Evolutionary conservation across 2,888 invertebrate genomes (phyloP).

Genomic region (Protophormia terraenovae): DNA sequence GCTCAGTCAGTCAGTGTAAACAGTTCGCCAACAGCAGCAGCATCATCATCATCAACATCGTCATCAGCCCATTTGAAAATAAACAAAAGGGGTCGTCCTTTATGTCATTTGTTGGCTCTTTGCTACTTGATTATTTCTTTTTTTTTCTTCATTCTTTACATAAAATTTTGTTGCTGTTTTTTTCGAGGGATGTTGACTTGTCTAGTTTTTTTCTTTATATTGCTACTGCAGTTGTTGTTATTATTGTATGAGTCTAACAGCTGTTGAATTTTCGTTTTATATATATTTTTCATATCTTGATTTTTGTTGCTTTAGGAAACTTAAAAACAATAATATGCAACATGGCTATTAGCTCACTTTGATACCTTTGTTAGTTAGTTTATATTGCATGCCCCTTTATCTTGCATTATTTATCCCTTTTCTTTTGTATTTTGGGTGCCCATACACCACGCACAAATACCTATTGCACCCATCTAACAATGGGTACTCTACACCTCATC

Average conservation of each 20-base stretch:
- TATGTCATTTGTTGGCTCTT: constrained; percentile 60
- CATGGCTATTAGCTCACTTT: constrained; percentile 57
- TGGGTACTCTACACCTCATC: neutral
- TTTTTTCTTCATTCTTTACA: constrained; percentile 20
- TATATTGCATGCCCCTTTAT: constrained; percentile 34
- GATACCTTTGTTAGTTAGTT: constrained; percentile 49
- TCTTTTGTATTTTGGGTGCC: neutral
- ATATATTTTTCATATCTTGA: constrained; percentile 24
- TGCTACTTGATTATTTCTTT: constrained; percentile 45
- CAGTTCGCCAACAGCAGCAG: constrained; percentile 52
- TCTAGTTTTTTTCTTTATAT: constrained; percentile 12
- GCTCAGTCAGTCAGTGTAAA: constrained; percentile 20
- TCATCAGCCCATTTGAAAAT: constrained; percentile 52
- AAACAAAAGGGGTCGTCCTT: constrained; percentile 63
- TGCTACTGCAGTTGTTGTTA: neutral
- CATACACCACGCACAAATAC: constrained; percentile 16
- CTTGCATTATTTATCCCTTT: constrained; percentile 52
- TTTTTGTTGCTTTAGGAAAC: neutral
- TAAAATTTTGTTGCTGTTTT: neutral
- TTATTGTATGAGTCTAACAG: constrained; percentile 47
- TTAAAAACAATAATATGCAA: constrained; percentile 46
- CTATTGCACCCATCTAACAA: constrained; percentile 22
- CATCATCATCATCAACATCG: constrained; percentile 6
- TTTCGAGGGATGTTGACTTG: constrained; percentile 40
- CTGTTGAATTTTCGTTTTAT: constrained; percentile 45